phyloP scores from a whole-genome alignment of 1,140 invertebrate species.

The Ceratina australensis region DNA sequence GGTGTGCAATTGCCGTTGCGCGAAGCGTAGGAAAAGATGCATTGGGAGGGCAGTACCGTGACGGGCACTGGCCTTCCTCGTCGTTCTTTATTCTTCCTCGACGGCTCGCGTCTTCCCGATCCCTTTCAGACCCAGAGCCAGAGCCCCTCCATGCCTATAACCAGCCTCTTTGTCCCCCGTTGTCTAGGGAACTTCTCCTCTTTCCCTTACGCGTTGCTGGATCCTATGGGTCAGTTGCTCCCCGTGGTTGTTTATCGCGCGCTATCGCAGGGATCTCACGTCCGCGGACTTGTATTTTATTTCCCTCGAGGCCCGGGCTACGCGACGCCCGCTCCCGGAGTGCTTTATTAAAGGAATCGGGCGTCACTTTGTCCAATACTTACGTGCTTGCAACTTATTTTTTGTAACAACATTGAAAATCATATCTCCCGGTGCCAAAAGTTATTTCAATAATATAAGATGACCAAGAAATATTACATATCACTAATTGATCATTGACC shows the following conservation, averaged over 20 bases:
- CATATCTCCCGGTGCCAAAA: no score
- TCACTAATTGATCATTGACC: no score
- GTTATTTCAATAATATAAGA: no score
- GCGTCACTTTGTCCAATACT: constrained; percentile 7
- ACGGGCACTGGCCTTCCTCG: constrained; percentile 67
- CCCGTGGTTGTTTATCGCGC: constrained; percentile 36
- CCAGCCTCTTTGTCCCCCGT: not conserved
- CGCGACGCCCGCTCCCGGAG: not conserved
- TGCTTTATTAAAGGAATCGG: constrained; percentile 35
- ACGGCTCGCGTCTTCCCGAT: constrained; percentile 46
- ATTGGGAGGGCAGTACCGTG: constrained; percentile 63
- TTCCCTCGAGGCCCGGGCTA: not conserved
- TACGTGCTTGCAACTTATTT: not conserved
- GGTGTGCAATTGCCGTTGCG: not conserved
- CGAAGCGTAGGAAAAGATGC: constrained; percentile 42
- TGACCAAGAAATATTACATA: no score
- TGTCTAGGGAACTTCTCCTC: not conserved
- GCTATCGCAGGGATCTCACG: constrained; percentile 37
- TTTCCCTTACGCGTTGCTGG: not conserved
- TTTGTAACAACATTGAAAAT: not conserved
- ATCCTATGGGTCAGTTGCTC: constrained; percentile 35
- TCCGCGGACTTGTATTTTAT: constrained; percentile 39
- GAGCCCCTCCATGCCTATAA: not conserved
- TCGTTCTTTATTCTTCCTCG: constrained; percentile 53
- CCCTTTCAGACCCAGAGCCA: constrained; percentile 21